Percentiles rank a stretch among this genome's conserved stretches.
phyloP scores from a whole-genome alignment of 1,140 invertebrate species.

The Pristionchus pacificus region DNA sequence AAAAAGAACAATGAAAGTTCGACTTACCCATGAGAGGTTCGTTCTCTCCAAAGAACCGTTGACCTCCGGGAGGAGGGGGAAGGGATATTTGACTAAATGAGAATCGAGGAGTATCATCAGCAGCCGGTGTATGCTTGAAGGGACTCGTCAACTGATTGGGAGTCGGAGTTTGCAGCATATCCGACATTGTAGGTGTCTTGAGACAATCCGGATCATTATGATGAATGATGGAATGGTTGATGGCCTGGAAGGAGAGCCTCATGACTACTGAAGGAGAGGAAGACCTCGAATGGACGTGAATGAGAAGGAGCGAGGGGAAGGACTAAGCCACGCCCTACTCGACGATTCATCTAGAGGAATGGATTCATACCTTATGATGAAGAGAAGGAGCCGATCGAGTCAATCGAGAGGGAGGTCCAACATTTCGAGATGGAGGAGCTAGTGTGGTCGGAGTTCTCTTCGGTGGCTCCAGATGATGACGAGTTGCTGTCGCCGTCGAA shows the following conservation, averaged over 20 bases:
- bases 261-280: neutral
- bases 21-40: conserved; percentile 51
- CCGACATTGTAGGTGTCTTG: conserved; percentile 47
- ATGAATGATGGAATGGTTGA: too few relatives aligned
- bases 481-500: too few relatives aligned
- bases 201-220: conserved; percentile 41
- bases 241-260: too few relatives aligned
- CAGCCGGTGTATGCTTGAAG: conserved; percentile 8
- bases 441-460: neutral
- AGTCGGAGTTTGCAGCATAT: conserved; percentile 34
- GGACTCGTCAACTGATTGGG: conserved; percentile 23
- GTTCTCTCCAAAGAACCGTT: conserved; percentile 56
- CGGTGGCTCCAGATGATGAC: neutral
- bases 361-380: neutral
- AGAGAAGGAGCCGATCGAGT: neutral
- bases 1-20: too few relatives aligned
- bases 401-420: neutral
- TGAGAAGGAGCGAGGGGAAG: neutral
- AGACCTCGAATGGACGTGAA: neutral
- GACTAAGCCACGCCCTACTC: neutral
- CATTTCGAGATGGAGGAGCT: too few relatives aligned
- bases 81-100: conserved; percentile 45
- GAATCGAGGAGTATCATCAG: conserved; percentile 46
- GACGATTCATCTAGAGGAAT: too few relatives aligned
- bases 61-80: conserved; percentile 41